These are phyloP conservation scores for Chrysochloris asiatica DNA, from an alignment of 2,113 vertebrate genomes.

Conservation along the genomic window DNA sequence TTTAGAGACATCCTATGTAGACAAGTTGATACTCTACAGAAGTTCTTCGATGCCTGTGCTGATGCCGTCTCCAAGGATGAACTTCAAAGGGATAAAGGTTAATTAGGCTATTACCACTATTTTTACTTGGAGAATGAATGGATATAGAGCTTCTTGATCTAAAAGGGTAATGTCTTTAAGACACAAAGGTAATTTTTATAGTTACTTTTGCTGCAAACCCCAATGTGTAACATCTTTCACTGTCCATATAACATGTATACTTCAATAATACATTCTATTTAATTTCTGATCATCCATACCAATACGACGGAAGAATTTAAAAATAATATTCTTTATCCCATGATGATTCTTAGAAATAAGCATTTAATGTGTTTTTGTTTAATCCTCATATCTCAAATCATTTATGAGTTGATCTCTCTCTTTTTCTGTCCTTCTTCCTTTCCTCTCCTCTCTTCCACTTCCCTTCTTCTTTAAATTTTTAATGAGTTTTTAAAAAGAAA, in stretches of 20 bases:
- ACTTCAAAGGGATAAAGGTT: slow-evolving; percentile 96
- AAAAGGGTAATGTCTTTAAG: slow-evolving; percentile 72
- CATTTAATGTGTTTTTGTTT: slow-evolving; percentile 28
- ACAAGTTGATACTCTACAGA: slow-evolving; percentile 90
- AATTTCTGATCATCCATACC: slow-evolving; percentile 28
- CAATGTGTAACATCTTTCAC: slow-evolving; percentile 33
- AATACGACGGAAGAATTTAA: neutral
- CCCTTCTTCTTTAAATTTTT: neutral
- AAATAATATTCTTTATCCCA: neutral
- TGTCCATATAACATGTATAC: neutral
- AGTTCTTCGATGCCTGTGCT: slow-evolving; percentile 91
- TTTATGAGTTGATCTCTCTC: neutral
- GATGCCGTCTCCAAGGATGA: slow-evolving; percentile 96
- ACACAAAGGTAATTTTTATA: slow-evolving; percentile 56
- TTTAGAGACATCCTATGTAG: slow-evolving; percentile 96
- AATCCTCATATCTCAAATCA: neutral
- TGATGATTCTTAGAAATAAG: neutral
- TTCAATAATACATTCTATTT: slow-evolving; percentile 31
- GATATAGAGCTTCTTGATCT: slow-evolving; percentile 70
- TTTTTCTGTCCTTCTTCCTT: neutral
- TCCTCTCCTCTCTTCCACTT: neutral
- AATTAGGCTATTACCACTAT: slow-evolving; percentile 74
- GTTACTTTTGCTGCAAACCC: slow-evolving; percentile 44
- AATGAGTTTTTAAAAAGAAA: slow-evolving; percentile 25
- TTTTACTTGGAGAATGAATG: slow-evolving; percentile 74